phyloP scores from a whole-genome alignment of 2,888 invertebrate genomes.

The Dysmachus trigonus region DNA sequence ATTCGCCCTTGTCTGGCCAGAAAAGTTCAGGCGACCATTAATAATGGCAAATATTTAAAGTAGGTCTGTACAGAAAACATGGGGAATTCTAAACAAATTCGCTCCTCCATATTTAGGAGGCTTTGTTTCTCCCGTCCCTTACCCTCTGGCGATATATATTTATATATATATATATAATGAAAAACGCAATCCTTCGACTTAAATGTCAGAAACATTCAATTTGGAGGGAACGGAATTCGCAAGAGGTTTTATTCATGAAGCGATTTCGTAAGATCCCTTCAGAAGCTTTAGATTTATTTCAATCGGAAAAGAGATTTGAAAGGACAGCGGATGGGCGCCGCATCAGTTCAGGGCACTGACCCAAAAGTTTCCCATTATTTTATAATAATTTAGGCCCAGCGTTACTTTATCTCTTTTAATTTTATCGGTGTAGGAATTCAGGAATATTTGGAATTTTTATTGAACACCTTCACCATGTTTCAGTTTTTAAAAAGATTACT shows the following conservation, averaged over 20 bases:
- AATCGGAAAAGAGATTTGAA: neutral
- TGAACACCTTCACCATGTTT: no score
- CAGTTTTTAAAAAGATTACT: no score
- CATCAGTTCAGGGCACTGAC: neutral
- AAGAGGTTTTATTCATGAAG: neutral
- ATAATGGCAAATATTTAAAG: neutral
- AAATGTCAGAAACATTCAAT: neutral
- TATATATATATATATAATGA: neutral
- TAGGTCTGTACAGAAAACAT: neutral
- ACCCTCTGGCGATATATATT: neutral
- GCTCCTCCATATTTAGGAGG: neutral
- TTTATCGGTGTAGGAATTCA: neutral
- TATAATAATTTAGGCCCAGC: neutral
- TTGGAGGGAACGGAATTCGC: neutral
- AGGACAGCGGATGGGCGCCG: neutral
- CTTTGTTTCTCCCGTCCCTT: neutral
- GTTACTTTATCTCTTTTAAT: neutral
- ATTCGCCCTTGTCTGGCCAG: neutral
- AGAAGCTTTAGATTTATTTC: neutral
- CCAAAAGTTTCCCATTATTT: neutral
- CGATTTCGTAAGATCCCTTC: neutral
- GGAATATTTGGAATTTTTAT: neutral
- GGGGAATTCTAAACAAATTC: neutral
- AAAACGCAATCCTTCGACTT: neutral
- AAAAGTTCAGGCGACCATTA: neutral